phyloP scores from a whole-genome alignment of 1,140 invertebrate genomes.

The Pogonus chalceus region DNA sequence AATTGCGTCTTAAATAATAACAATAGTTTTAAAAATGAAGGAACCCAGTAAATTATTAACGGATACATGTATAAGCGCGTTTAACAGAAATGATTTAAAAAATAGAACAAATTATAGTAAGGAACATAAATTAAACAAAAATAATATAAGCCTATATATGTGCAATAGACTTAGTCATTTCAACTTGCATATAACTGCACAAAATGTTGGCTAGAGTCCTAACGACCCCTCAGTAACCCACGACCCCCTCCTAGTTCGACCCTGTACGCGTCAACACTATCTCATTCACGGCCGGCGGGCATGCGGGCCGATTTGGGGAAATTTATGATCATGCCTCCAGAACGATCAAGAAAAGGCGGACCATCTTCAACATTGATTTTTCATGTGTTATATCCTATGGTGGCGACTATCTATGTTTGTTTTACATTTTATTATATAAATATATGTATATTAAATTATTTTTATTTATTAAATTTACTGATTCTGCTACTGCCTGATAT shows the following conservation, averaged over 20 bases:
- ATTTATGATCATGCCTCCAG: neutral
- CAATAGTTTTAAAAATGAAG: neutral
- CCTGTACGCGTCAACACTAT: neutral
- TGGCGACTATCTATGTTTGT: too few species aligned
- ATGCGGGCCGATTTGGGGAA: neutral
- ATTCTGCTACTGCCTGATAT: too few species aligned
- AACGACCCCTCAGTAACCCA: neutral
- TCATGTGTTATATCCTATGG: too few species aligned
- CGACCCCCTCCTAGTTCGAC: neutral
- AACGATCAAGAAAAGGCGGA: neutral
- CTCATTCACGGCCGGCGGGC: neutral
- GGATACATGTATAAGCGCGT: neutral
- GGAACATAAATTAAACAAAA: neutral
- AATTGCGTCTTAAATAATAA: too few species aligned
- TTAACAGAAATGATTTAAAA: too few species aligned
- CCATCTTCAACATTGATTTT: neutral
- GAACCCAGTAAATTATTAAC: neutral
- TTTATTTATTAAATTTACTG: too few species aligned
- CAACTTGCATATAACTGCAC: neutral
- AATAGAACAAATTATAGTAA: neutral
- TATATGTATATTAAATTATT: too few species aligned
- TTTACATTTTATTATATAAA: too few species aligned
- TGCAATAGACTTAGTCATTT: too few species aligned
- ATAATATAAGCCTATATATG: too few species aligned
- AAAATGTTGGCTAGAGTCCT: neutral